A percentile compares a stretch with the other conserved stretches of the same genome.
phyloP scores from a whole-genome alignment of 1,140 invertebrate genomes.

The Drosophila suzukii region DNA sequence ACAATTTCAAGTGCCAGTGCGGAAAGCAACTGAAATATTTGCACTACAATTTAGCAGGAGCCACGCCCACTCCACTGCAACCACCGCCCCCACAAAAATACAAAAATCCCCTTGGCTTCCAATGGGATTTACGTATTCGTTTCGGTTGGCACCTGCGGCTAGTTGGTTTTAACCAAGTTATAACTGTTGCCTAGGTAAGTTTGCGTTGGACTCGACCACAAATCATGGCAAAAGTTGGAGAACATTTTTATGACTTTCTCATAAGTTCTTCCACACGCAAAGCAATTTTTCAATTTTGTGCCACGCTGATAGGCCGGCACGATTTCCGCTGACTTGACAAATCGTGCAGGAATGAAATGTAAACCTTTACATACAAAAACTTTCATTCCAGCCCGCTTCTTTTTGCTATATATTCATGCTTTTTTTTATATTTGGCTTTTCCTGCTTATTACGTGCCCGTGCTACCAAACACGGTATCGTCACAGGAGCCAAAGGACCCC shows the following conservation, averaged over 20 bases:
- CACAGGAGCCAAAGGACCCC: slow-evolving; percentile 35
- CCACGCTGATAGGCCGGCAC: slow-evolving; percentile 79
- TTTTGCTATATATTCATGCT: slow-evolving; percentile 8
- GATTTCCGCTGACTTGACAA: slow-evolving; percentile 84
- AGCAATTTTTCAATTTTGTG: slow-evolving; percentile 81
- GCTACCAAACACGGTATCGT: slow-evolving; percentile 54
- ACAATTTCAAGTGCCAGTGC: slow-evolving; percentile 48
- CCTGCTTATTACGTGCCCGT: slow-evolving; percentile 64
- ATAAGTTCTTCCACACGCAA: slow-evolving; percentile 75
- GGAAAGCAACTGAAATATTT: slow-evolving; percentile 49
- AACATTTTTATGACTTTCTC: slow-evolving; percentile 71
- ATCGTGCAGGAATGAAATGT: slow-evolving; percentile 81
- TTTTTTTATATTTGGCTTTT: neutral
- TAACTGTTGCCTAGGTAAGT: slow-evolving; percentile 50
- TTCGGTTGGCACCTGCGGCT: slow-evolving; percentile 49
- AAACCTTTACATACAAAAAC: slow-evolving; percentile 66
- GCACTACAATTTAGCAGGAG: slow-evolving; percentile 39
- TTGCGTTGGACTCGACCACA: slow-evolving; percentile 71
- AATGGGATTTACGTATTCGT: slow-evolving; percentile 19
- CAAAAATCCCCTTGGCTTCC: slow-evolving; percentile 48
- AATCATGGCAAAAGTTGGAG: slow-evolving; percentile 59
- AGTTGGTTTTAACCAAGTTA: slow-evolving; percentile 23
- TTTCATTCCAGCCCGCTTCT: slow-evolving; percentile 23
- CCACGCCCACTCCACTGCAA: neutral
- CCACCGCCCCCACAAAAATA: no score